Percentiles rank a stretch among this genome's conserved stretches.
phyloP scores from a whole-genome alignment of 2,113 vertebrate species.

The Anseranas semipalmata region DNA sequence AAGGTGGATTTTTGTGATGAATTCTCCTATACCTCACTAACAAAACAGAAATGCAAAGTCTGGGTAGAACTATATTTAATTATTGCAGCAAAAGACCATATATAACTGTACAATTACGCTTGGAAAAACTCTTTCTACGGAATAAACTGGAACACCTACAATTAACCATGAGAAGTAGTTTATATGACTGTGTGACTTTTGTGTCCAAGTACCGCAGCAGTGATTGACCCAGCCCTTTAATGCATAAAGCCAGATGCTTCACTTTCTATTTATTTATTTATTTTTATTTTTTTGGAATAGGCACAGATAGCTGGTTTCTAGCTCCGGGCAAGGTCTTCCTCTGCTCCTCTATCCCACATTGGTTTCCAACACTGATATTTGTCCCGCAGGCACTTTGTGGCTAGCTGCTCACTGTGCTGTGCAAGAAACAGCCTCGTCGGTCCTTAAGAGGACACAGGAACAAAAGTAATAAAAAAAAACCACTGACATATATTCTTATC shows the following conservation, averaged over 20 bases:
- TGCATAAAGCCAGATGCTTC: background rate
- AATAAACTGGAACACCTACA: background rate
- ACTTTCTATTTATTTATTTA: no score
- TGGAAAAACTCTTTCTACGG: background rate
- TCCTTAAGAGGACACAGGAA: background rate
- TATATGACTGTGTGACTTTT: background rate
- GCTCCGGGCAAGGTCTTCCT: background rate
- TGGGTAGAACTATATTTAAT: background rate
- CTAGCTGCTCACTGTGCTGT: background rate
- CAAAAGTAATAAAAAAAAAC: background rate
- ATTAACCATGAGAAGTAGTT: fast-evolving
- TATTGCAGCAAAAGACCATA: background rate
- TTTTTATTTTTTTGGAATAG: background rate
- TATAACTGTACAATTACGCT: background rate
- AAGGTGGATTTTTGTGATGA: background rate
- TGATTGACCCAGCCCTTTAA: background rate
- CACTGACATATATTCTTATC: background rate
- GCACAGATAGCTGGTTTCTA: background rate
- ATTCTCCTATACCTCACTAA: background rate
- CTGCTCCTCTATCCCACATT: background rate
- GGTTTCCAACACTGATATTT: background rate
- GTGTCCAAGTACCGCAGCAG: background rate
- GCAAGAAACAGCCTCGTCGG: background rate
- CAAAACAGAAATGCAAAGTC: background rate
- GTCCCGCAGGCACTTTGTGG: background rate